Percentiles rank a stretch among this genome's conserved stretches.
Evolutionary conservation across 2,797 vertebrate species (phyloP).

Genomic region (Hoplostethus atlanticus): DNA sequence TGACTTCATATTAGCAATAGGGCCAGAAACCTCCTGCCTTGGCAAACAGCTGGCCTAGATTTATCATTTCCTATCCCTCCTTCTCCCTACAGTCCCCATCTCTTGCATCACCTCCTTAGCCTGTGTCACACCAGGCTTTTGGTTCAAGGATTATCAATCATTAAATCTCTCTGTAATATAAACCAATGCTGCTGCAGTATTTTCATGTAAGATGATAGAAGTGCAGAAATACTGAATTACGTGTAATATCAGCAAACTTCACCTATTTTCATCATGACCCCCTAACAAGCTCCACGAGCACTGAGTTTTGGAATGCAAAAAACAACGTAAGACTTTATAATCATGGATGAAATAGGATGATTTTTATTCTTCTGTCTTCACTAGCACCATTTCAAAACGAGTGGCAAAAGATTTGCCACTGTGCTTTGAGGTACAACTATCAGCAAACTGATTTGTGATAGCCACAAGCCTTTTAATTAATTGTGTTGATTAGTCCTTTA

Average conservation of each 20-base stretch:
- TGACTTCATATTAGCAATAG: slow-evolving; percentile 63
- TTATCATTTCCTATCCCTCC: slow-evolving; percentile 71
- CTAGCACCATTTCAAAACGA: no score
- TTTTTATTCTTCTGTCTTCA: no score
- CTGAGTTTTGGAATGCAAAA: no score
- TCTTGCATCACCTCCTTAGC: slow-evolving; percentile 64
- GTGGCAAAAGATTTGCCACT: no score
- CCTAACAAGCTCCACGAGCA: neutral
- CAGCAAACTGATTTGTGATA: no score
- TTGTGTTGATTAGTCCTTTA: slow-evolving; percentile 3
- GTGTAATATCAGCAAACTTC: slow-evolving; percentile 22
- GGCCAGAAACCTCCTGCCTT: slow-evolving; percentile 69
- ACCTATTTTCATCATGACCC: slow-evolving; percentile 16
- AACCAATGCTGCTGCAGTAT: slow-evolving; percentile 40
- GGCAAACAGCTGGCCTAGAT: slow-evolving; percentile 73
- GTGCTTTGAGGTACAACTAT: no score
- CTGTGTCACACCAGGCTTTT: slow-evolving; percentile 48
- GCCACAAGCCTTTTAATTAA: no score
- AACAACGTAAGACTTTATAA: no score
- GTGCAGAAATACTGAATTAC: slow-evolving; percentile 10
- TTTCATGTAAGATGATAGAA: slow-evolving; percentile 31
- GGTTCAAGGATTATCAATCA: slow-evolving; percentile 70
- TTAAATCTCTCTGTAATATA: slow-evolving; percentile 41
- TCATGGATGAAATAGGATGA: no score
- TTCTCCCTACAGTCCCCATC: slow-evolving; percentile 47